phyloP scores from a whole-genome alignment of 2,797 vertebrate species.

The Chaetophractus vellerosus region DNA sequence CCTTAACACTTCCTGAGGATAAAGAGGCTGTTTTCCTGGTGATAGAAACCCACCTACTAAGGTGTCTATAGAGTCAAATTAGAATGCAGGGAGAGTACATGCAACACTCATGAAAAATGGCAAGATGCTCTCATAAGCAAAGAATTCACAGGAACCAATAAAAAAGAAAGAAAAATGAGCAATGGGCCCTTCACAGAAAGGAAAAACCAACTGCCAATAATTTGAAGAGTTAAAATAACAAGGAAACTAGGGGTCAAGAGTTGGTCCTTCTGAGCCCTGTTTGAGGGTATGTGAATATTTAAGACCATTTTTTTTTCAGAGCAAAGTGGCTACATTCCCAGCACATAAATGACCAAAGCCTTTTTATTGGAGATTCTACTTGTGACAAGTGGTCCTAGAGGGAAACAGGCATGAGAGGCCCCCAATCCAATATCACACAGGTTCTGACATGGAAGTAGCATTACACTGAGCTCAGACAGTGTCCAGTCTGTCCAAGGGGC shows the following conservation, averaged over 20 bases:
- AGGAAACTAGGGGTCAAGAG: not conserved
- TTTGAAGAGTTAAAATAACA: not conserved
- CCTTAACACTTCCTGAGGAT: rapidly evolving
- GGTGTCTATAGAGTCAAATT: rapidly evolving
- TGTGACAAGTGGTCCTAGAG: rapidly evolving
- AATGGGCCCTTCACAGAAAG: not conserved
- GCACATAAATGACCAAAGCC: rapidly evolving
- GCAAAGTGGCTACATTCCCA: rapidly evolving
- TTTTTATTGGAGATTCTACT: not conserved
- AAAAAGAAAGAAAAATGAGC: not conserved
- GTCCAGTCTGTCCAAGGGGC: not conserved
- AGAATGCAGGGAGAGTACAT: not conserved
- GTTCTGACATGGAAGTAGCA: not conserved
- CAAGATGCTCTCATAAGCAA: not conserved
- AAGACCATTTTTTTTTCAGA: not conserved
- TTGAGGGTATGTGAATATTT: rapidly evolving
- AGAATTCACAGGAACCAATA: not conserved
- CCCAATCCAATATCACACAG: too few relatives aligned
- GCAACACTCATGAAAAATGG: not conserved
- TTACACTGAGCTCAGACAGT: rapidly evolving
- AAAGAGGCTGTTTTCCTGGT: too few relatives aligned
- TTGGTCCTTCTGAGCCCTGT: not conserved
- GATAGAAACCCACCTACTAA: not conserved
- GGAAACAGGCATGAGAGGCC: not conserved
- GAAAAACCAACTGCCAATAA: not conserved